Conservation (phyloP, 2,888 invertebrate genomes). For the Lasioglossum malachurum region DNA sequence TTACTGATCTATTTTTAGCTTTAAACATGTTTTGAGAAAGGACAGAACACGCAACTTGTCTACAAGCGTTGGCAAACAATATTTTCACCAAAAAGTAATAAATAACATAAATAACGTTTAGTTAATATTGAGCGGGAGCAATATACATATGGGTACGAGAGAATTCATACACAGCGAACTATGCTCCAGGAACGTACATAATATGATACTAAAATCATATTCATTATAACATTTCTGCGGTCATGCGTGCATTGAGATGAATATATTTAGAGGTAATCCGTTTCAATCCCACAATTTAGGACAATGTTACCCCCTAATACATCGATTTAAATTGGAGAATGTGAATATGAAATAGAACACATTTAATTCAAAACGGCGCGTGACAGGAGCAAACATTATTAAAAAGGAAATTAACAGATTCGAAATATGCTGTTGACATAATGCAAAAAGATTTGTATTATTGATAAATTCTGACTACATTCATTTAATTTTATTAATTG, state of each 20-base stretch:
- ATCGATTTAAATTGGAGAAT: not conserved
- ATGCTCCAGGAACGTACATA: not conserved
- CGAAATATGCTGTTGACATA: too few relatives aligned
- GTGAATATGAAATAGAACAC: not conserved
- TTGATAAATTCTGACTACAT: too few relatives aligned
- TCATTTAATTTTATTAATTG: too few relatives aligned
- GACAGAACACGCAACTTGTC: too few relatives aligned
- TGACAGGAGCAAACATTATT: not conserved
- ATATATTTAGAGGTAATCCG: not conserved
- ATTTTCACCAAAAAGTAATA: not conserved
- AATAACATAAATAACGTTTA: not conserved
- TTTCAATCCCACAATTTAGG: not conserved
- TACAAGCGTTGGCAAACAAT: not conserved
- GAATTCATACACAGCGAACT: not conserved
- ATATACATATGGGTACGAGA: not conserved
- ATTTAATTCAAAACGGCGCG: not conserved
- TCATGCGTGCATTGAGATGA: not conserved
- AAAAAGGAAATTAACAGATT: not conserved
- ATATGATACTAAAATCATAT: not conserved
- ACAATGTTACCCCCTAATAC: not conserved
- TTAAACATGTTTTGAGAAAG: too few relatives aligned
- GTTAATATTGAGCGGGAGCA: not conserved
- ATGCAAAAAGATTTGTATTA: too few relatives aligned
- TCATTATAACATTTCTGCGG: not conserved
- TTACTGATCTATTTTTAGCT: not conserved